Conservation (phyloP, 1,140 invertebrate genomes). For the Arctopsyche grandis region DNA sequence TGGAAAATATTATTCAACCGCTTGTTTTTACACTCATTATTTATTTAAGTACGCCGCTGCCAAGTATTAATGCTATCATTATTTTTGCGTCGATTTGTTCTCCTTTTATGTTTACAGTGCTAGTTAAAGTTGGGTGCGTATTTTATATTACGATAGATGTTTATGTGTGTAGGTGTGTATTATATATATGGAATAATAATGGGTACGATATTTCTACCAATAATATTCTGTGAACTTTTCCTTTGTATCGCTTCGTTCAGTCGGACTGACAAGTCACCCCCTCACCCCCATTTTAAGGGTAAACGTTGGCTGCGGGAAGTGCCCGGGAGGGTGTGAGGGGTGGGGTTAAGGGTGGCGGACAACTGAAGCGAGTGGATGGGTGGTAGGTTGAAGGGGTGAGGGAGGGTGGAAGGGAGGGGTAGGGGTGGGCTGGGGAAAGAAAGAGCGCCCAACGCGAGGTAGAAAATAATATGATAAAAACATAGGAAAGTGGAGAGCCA, state of each 20-base stretch:
- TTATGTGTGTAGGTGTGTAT: too few species aligned
- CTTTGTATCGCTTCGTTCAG: slow-evolving; percentile 45
- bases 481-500: slow-evolving; percentile 52
- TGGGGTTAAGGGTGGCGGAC: slow-evolving; percentile 1
- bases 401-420: not conserved
- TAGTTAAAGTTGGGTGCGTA: too few species aligned
- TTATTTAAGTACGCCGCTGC: too few species aligned
- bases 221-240: slow-evolving; percentile 45
- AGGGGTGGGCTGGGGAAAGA: slow-evolving; percentile 41
- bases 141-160: too few species aligned
- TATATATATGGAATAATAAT: not conserved
- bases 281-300: slow-evolving; percentile 38
- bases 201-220: slow-evolving; percentile 40
- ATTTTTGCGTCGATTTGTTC: too few species aligned
- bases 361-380: slow-evolving; percentile 31
- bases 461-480: slow-evolving; percentile 56
- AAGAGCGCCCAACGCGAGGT: slow-evolving; percentile 52
- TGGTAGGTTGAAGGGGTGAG: not conserved
- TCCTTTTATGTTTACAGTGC: too few species aligned
- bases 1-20: not conserved
- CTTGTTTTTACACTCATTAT: not conserved
- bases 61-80: too few species aligned
- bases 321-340: slow-evolving; percentile 23
- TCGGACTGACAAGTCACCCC: slow-evolving; percentile 47
- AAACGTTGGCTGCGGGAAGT: slow-evolving; percentile 40